Percentiles rank a stretch among this genome's conserved stretches.
phyloP scores from a whole-genome alignment of 2,113 vertebrate genomes.

The Rhinichthys klamathensis region DNA sequence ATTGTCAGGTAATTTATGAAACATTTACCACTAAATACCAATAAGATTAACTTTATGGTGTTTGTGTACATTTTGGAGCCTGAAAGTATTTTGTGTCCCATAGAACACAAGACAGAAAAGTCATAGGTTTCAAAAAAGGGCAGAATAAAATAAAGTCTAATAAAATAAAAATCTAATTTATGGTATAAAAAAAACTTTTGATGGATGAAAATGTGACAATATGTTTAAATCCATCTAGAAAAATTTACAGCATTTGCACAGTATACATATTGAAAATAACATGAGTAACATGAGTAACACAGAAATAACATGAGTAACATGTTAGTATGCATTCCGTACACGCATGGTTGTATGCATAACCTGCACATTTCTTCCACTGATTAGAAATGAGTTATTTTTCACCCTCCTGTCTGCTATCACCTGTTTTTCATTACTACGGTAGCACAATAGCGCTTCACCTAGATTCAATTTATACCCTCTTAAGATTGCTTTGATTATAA shows the following conservation, averaged over 20 bases:
- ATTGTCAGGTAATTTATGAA: not conserved
- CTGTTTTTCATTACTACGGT: not conserved
- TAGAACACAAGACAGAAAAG: too few relatives aligned
- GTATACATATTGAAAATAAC: not conserved
- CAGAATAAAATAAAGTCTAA: not conserved
- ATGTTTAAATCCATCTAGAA: not conserved
- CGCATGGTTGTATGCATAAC: not conserved
- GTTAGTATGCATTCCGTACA: not conserved
- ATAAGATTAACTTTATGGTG: not conserved
- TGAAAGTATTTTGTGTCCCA: too few relatives aligned
- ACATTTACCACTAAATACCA: not conserved
- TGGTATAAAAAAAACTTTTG: not conserved
- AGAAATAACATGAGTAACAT: not conserved
- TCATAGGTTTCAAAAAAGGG: too few relatives aligned
- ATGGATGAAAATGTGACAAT: not conserved
- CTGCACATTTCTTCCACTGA: not conserved
- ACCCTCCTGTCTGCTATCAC: not conserved
- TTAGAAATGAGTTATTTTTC: not conserved
- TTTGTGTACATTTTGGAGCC: not conserved
- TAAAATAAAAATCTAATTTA: not conserved
- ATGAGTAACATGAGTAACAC: not conserved
- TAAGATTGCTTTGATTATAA: slow-evolving; percentile 7
- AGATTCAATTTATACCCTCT: not conserved
- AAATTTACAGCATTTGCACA: not conserved
- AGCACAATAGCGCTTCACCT: not conserved